Evolutionary conservation across 2,888 invertebrate species (phyloP).

Genomic region (Brachyopa scutellaris): DNA sequence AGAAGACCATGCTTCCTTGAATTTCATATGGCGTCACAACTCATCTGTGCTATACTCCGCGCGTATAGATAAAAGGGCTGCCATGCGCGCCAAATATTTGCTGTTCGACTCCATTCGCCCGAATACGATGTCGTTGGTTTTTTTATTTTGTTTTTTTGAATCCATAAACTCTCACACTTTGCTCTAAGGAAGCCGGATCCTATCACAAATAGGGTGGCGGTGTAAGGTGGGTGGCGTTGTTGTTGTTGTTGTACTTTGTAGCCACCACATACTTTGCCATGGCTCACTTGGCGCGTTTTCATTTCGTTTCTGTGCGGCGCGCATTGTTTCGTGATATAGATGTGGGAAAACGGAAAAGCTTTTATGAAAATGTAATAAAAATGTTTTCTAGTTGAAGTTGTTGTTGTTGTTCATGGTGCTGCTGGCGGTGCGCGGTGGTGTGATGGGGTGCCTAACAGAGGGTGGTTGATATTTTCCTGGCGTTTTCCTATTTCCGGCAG

Average conservation of each 20-base stretch:
- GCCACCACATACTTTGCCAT: constrained; percentile 44
- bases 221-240: no score
- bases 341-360: constrained; percentile 65
- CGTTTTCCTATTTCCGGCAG: constrained; percentile 50
- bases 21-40: neutral
- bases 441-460: neutral
- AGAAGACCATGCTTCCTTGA: neutral
- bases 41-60: neutral
- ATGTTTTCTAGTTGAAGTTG: constrained; percentile 58
- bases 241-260: constrained; percentile 42
- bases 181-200: neutral
- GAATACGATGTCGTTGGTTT: no score
- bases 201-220: neutral
- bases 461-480: constrained; percentile 36
- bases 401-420: constrained; percentile 24
- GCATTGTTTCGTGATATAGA: constrained; percentile 58
- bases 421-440: neutral
- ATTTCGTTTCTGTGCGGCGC: constrained; percentile 20
- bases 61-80: constrained; percentile 51
- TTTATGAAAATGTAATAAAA: constrained; percentile 66
- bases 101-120: constrained; percentile 43
- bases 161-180: constrained; percentile 49
- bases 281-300: constrained; percentile 34
- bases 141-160: no score
- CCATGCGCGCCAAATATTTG: constrained; percentile 61